These are phyloP conservation scores for Limanda limanda DNA, from an alignment of 2,113 vertebrate genomes.

Conservation along the genomic window DNA sequence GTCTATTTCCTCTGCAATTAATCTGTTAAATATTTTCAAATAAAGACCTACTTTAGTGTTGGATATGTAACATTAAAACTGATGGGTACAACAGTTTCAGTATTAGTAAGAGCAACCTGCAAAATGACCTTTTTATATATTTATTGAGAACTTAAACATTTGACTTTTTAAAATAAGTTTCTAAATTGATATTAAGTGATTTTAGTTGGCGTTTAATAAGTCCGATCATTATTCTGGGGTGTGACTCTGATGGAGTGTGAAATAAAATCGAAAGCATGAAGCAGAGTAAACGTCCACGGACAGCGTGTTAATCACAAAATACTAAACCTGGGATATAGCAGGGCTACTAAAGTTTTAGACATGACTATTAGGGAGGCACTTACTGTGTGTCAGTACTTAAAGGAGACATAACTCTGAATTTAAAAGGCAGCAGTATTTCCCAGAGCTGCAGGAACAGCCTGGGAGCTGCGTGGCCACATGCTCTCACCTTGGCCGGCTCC, in stretches of 20 bases:
- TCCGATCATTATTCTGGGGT: neutral
- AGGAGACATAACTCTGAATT: neutral
- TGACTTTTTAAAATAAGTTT: neutral
- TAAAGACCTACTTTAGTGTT: too few species aligned
- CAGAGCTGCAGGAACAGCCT: neutral
- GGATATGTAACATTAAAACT: neutral
- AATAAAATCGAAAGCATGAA: neutral
- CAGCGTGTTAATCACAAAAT: conserved; percentile 2
- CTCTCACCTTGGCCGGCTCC: conserved; percentile 90
- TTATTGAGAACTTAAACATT: too few species aligned
- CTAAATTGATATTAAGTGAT: neutral
- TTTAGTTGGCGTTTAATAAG: neutral
- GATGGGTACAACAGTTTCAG: too few species aligned
- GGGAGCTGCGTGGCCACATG: neutral
- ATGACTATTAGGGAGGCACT: neutral
- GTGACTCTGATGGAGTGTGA: neutral
- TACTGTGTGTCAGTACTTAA: neutral
- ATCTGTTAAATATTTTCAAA: too few species aligned
- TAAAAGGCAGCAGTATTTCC: neutral
- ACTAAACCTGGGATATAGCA: neutral
- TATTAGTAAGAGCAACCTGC: neutral
- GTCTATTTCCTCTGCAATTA: neutral
- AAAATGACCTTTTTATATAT: neutral
- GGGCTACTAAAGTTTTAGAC: conserved; percentile 8
- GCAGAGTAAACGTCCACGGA: neutral